These are phyloP conservation scores for Leptothorax acervorum DNA, from an alignment of 2,888 invertebrate species.

Conservation along the genomic window DNA sequence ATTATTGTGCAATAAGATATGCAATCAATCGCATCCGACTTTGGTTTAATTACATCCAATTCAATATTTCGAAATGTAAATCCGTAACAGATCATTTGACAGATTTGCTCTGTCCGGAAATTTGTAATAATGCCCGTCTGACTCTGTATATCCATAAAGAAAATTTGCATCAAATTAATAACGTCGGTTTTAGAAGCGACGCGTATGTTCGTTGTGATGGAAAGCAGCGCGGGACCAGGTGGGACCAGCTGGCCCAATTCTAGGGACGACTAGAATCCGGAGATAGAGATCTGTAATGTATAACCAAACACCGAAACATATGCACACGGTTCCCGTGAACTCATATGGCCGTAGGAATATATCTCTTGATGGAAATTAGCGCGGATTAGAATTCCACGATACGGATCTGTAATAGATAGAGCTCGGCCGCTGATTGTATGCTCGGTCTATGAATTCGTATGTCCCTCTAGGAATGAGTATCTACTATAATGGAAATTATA, in stretches of 20 bases:
- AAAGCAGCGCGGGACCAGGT: conserved; percentile 1
- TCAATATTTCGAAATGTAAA: background rate
- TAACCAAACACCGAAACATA: conserved; percentile 9
- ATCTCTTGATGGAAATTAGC: conserved; percentile 30
- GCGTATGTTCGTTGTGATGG: no score
- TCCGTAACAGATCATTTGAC: background rate
- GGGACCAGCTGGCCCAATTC: conserved; percentile 1
- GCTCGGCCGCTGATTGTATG: background rate
- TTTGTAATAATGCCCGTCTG: background rate
- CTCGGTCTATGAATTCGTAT: background rate
- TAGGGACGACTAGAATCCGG: background rate
- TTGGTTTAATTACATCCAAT: background rate
- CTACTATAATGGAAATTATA: background rate
- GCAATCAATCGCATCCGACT: background rate
- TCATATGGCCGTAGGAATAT: background rate
- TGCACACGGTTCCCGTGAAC: background rate
- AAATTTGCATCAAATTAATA: background rate
- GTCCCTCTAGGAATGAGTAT: background rate
- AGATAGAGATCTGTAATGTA: conserved; percentile 16
- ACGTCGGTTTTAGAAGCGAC: background rate
- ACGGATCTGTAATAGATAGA: background rate
- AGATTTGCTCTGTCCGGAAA: background rate
- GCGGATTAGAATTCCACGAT: conserved; percentile 11
- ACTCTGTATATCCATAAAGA: background rate
- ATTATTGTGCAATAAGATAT: background rate